Percentiles rank a stretch among this genome's conserved stretches.
Conservation (phyloP, 2,797 vertebrate species). For the Uromys caudimaculatus region DNA sequence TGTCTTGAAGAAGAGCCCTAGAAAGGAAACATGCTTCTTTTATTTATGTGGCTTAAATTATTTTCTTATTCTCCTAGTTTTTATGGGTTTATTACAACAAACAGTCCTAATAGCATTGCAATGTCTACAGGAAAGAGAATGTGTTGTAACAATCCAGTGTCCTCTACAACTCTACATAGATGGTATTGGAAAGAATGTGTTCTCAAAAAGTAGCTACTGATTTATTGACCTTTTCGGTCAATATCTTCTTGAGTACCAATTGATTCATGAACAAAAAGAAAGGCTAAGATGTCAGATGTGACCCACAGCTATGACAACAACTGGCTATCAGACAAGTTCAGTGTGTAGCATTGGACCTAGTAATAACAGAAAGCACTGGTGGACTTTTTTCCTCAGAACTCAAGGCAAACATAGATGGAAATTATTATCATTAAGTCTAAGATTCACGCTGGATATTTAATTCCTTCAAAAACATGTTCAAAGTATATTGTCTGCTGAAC, state of each 20-base stretch:
- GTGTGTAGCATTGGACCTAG: neutral
- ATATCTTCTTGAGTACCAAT: slow-evolving; percentile 61
- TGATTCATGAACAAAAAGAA: slow-evolving; percentile 65
- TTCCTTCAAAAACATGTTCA: slow-evolving; percentile 23
- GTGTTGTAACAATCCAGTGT: slow-evolving; percentile 22
- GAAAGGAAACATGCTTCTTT: neutral
- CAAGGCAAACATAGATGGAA: neutral
- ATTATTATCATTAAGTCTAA: neutral
- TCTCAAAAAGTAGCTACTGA: slow-evolving; percentile 64
- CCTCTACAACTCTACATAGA: slow-evolving; percentile 23
- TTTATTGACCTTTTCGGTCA: slow-evolving; percentile 66
- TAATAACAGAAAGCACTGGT: neutral
- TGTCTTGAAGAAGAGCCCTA: neutral
- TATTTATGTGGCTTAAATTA: slow-evolving; percentile 32
- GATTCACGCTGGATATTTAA: neutral
- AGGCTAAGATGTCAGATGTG: slow-evolving; percentile 17
- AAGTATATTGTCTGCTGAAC: neutral
- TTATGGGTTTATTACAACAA: slow-evolving; percentile 19
- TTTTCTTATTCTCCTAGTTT: slow-evolving; percentile 7
- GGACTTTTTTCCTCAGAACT: neutral
- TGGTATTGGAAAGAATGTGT: slow-evolving; percentile 16
- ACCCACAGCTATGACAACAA: slow-evolving; percentile 22
- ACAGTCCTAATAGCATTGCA: neutral
- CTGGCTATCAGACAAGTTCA: neutral
- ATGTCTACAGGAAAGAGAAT: neutral